phyloP scores from a whole-genome alignment of 2,797 vertebrate genomes.

The Anniella stebbinsi region DNA sequence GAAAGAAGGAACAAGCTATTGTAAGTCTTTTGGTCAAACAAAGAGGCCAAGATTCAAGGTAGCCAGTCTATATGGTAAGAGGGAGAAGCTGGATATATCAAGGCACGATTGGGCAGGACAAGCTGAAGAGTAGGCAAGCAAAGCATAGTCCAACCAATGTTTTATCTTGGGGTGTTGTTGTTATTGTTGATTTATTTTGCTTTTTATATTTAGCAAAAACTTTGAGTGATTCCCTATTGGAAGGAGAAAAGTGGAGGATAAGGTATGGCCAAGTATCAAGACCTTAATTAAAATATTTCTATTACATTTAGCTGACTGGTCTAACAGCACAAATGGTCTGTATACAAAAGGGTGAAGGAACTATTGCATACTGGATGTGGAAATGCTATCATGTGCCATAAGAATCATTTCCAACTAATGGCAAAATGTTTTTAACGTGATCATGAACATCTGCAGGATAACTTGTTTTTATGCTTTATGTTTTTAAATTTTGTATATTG shows the following conservation, averaged over 20 bases:
- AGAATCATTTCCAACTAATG: conserved; percentile 76
- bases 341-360: conserved; percentile 66
- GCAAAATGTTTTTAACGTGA: conserved; percentile 73
- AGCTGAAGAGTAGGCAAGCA: neutral
- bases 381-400: conserved; percentile 68
- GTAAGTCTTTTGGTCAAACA: neutral
- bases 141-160: neutral
- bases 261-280: neutral
- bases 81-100: neutral
- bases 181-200: too few species aligned
- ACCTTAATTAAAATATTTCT: neutral
- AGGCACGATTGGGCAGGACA: neutral
- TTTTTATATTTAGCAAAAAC: too few species aligned
- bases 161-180: too few species aligned
- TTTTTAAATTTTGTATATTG: too few species aligned
- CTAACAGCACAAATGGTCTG: neutral
- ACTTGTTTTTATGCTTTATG: too few species aligned
- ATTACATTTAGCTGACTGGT: neutral
- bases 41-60: neutral
- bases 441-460: too few species aligned
- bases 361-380: conserved; percentile 55
- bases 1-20: neutral
- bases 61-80: neutral
- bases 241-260: neutral
- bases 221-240: neutral